Base-by-base conservation (phyloP, 2,797 vertebrate genomes). In the Enoplosus armatus region DNA sequence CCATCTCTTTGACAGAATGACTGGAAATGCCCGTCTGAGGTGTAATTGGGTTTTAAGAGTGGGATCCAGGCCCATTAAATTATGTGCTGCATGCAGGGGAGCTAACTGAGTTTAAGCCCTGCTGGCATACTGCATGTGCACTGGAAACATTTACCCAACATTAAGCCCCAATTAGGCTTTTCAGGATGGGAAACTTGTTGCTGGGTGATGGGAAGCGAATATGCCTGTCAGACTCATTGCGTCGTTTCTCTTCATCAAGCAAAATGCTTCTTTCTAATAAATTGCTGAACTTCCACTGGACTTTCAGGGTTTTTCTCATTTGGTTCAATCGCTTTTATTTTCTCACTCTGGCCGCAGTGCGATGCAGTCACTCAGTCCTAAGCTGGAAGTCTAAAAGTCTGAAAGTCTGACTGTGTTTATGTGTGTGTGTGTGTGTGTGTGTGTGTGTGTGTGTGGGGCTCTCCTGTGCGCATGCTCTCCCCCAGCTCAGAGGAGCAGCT, bases 71-170 rank as follows among this genome's bases (percentile, higher is more conserved):
- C 82, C 92, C 87, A 94, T 94, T 89, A 89, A 90, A 94, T 95
- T 91, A 93, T 83, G 77, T 88, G 85, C 87, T 76, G 85, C 87
- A 89, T 91, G 88, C 79, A 89, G 90, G 85, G 86, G 87, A 87
- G 83, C 83, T 94, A 94, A 94, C 92, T 92, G 90, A 87, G 85
- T 95, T 93, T 90, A 78, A 85, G 83, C 82, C 89, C 83, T 91
- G 92, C 92, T 94, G 93, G 92, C 87, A 92, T 89, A 83, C 80
- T 87, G 82, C 85, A 92, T 90, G 87, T 89, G 85, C 87, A 85
- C 90, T 90, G 82, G 85, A 92, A 93, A 92, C 91, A 95, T 95
- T 94, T 93, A 92, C 89, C 90, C 84, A 91, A 89, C 90, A 93
- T 94, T 94, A 93, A 87, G 85, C 70, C 74, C 87, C 85, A 89